Base-by-base conservation (phyloP, 2,113 vertebrate species). In the Hippotragus niger region DNA sequence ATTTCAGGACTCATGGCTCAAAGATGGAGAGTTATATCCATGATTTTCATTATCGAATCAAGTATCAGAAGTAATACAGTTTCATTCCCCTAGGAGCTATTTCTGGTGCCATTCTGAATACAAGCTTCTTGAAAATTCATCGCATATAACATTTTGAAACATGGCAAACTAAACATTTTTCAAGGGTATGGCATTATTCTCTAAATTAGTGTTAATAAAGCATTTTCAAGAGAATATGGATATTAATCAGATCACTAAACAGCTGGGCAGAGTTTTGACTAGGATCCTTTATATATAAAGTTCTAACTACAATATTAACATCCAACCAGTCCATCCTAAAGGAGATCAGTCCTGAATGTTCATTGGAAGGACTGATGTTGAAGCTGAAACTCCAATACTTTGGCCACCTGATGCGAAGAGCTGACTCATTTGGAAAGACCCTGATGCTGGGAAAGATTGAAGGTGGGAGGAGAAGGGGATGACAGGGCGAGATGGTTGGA, bases 101-200 rank as follows among this genome's bases (percentile, higher is more conserved):
- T 67, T 91, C 57, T 64, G 71, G 82, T 74, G 40, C 53, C 89
- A 94, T 81, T 62, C 81, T 93, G 92, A 83, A n/a, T 64, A 10
- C 19, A 74, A 78, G 58, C 55, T 96, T 93, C 71, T 67, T 88
- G 29, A 82, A 74, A 74, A 95, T 97, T 92, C 57, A 80, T 60
- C 50, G 43, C 36, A 80, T 47, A 11, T 43, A 62, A 76, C n/a
- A 89, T 84, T 97, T 97, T 92, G 92, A 92, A 97, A 87, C 23
- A 82, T 55, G n/a, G 45, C 29, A 62, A 58, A 88, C 50, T 62
- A 91, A 84, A 82, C 12, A 15, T 52, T 91, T 97, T 91, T 78
- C 3, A 74, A 89, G 47, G 96, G 12, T 82, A 74, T 81, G 19
- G 43, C 5, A 95, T 50, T 90, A 67, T 89, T 80, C 5, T 45